phyloP scores from a whole-genome alignment of 1,140 invertebrate genomes.

The Hermatobates lingyangjiaoensis region DNA sequence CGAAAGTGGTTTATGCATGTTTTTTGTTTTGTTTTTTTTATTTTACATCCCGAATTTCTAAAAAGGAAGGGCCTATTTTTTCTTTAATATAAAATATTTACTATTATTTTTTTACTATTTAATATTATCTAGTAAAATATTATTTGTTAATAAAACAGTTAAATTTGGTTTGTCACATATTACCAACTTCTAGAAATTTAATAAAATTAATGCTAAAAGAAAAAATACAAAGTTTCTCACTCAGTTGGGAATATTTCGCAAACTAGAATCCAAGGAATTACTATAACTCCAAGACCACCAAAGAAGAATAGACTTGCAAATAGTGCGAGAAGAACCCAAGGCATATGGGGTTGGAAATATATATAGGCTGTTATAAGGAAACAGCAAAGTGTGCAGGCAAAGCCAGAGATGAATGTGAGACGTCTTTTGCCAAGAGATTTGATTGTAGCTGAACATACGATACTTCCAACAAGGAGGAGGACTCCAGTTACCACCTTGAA shows the following conservation, averaged over 20 bases:
- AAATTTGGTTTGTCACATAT: too few species aligned
- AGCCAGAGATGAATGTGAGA: background rate
- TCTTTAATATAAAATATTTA: too few species aligned
- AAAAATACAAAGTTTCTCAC: slow-evolving; percentile 3
- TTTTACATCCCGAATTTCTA: too few species aligned
- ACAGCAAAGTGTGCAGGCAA: background rate
- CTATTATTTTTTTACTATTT: too few species aligned
- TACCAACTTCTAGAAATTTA: too few species aligned
- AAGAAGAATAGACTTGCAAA: slow-evolving; percentile 7
- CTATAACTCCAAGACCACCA: slow-evolving; percentile 7
- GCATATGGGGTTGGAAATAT: background rate
- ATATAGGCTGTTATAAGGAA: background rate
- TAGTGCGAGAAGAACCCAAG: background rate
- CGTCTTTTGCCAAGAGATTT: background rate
- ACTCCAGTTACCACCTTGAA: background rate
- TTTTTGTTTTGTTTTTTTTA: too few species aligned
- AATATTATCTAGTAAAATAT: too few species aligned
- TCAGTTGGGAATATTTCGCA: slow-evolving; percentile 13
- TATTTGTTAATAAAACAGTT: too few species aligned
- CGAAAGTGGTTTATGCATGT: too few species aligned
- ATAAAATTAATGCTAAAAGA: too few species aligned
- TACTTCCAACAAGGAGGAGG: background rate
- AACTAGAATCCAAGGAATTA: slow-evolving; percentile 14
- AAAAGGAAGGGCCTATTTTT: too few species aligned
- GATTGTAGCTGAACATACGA: background rate